A percentile compares a stretch with the other conserved stretches of the same genome.
phyloP scores from a whole-genome alignment of 2,113 vertebrate species.

The Falcunculus frontatus region DNA sequence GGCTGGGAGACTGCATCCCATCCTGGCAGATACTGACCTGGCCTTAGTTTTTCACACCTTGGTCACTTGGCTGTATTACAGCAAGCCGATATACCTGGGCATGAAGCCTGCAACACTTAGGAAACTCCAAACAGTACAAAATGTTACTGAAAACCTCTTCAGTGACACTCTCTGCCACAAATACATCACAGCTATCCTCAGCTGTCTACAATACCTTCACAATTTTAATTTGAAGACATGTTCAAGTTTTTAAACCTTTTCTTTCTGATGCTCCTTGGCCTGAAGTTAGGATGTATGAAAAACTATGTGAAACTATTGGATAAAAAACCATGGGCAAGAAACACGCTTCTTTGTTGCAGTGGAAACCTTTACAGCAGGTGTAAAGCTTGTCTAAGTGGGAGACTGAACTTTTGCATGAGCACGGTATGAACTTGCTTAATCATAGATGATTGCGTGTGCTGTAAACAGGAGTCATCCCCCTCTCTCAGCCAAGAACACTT shows the following conservation, averaged over 20 bases:
- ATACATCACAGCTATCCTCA: slow-evolving; percentile 22
- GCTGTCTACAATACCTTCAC: not conserved
- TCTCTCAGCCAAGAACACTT: not conserved
- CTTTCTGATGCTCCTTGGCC: not conserved
- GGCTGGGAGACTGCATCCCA: slow-evolving; percentile 45
- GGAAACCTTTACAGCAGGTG: not conserved
- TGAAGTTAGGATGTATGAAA: not conserved
- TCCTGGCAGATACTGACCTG: slow-evolving; percentile 66
- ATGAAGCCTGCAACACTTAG: slow-evolving; percentile 54
- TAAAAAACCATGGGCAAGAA: not conserved
- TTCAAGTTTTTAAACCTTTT: slow-evolving; percentile 17
- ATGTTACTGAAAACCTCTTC: slow-evolving; percentile 44
- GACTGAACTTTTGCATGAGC: not conserved
- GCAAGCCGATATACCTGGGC: slow-evolving; percentile 55
- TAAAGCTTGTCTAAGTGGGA: not conserved
- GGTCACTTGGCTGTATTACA: slow-evolving; percentile 62
- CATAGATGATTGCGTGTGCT: not conserved
- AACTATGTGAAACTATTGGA: not conserved
- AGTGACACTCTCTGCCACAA: not conserved
- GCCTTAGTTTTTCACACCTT: slow-evolving; percentile 66
- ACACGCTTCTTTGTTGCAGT: not conserved
- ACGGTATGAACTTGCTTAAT: slow-evolving; percentile 1
- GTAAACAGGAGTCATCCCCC: slow-evolving; percentile 13
- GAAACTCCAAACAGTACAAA: slow-evolving; percentile 54
- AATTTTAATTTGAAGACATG: slow-evolving; percentile 5